Evolutionary conservation across 92 coral and sea anemone species (phyloP).

Genomic region (Epizoanthus fatuus): DNA sequence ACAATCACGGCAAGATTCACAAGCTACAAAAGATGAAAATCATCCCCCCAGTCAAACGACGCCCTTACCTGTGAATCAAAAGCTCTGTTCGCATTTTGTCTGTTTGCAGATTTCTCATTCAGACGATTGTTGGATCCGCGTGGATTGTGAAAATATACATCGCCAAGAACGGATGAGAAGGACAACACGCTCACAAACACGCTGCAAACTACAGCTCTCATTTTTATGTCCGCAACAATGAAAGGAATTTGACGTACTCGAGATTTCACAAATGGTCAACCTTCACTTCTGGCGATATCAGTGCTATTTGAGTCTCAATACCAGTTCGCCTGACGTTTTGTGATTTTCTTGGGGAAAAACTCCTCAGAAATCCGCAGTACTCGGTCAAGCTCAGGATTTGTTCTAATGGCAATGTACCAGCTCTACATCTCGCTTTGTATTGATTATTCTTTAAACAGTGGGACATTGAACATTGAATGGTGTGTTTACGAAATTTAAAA

Average conservation of each 20-base stretch:
- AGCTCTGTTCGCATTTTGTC: slow-evolving; percentile 93
- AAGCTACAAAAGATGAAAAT: neutral
- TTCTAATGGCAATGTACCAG: no score
- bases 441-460: no score
- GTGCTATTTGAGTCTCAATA: neutral
- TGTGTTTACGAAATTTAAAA: no score
- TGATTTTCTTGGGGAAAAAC: no score
- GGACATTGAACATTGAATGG: no score
- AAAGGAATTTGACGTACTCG: slow-evolving; percentile 11
- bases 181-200: neutral
- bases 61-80: slow-evolving; percentile 96
- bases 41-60: neutral
- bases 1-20: neutral
- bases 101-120: slow-evolving; percentile 92
- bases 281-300: slow-evolving; percentile 25
- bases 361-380: no score
- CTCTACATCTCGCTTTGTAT: no score
- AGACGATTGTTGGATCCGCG: slow-evolving; percentile 97
- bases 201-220: slow-evolving; percentile 29
- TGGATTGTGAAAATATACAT: slow-evolving; percentile 90
- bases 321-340: no score
- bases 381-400: no score
- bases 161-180: slow-evolving; percentile 40
- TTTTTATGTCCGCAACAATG: neutral
- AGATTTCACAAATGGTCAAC: slow-evolving; percentile 2